Conservation (phyloP, 2,888 invertebrate genomes). For the Drosophila stalkeri region DNA sequence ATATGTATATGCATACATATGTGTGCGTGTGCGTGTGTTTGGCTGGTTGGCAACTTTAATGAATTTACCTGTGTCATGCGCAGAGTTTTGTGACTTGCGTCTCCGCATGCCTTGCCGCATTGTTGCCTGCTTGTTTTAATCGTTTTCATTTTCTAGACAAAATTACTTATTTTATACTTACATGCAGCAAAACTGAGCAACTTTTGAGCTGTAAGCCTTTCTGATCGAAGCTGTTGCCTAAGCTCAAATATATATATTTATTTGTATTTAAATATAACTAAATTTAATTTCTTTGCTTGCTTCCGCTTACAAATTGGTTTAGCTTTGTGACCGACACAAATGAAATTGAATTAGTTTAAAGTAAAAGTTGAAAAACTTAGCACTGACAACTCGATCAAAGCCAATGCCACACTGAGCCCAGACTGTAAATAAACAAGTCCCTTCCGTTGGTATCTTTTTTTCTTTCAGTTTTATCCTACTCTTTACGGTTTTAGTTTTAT, state of each 20-base stretch:
- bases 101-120: constrained; percentile 47
- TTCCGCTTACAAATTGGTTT: constrained; percentile 61
- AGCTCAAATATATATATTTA: neutral
- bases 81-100: constrained; percentile 54
- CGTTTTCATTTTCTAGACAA: constrained; percentile 51
- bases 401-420: constrained; percentile 36
- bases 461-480: neutral
- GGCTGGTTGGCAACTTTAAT: constrained; percentile 69
- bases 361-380: constrained; percentile 50
- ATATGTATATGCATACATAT: neutral
- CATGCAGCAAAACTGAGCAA: constrained; percentile 46
- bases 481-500: neutral
- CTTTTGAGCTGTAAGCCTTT: constrained; percentile 20
- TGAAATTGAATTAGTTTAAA: constrained; percentile 64
- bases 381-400: constrained; percentile 62
- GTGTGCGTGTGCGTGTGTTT: constrained; percentile 15
- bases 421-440: constrained; percentile 48
- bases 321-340: constrained; percentile 62
- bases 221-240: constrained; percentile 20
- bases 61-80: constrained; percentile 75
- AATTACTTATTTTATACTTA: constrained; percentile 52
- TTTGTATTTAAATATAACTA: neutral
- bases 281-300: constrained; percentile 22
- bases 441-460: constrained; percentile 19
- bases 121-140: constrained; percentile 52